Conservation (phyloP, 2,113 vertebrate species). For the Heloderma charlesbogerti region DNA sequence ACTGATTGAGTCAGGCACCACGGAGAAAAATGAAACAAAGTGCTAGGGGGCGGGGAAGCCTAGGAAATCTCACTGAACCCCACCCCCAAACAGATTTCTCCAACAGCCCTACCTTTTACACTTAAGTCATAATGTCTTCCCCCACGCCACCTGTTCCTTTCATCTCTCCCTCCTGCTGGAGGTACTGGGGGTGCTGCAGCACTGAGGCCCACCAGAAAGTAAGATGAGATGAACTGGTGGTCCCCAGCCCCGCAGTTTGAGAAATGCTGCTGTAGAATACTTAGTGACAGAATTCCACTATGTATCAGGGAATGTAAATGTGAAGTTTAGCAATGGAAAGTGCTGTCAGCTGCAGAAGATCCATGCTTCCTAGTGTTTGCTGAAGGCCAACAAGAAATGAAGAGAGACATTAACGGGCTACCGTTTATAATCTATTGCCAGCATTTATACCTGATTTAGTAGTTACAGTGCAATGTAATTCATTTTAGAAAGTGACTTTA, state of each 20-base stretch:
- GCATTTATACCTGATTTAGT: not conserved
- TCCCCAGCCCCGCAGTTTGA: not conserved
- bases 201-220: too few species aligned
- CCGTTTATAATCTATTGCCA: not conserved
- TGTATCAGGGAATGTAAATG: not conserved
- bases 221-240: not conserved
- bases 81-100: too few species aligned
- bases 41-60: too few species aligned
- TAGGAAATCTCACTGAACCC: too few species aligned
- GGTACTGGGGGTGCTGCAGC: not conserved
- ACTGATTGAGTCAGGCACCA: too few species aligned
- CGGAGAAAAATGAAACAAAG: too few species aligned
- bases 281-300: not conserved
- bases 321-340: not conserved
- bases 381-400: slow-evolving; percentile 33
- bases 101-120: too few species aligned
- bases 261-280: not conserved
- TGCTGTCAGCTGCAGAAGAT: not conserved
- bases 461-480: slow-evolving; percentile 3
- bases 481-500: not conserved
- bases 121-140: not conserved
- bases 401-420: not conserved
- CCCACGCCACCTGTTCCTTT: not conserved
- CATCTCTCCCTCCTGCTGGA: not conserved
- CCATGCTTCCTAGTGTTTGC: not conserved